Percentiles rank a stretch among this genome's conserved stretches.
phyloP scores from a whole-genome alignment of 2,797 vertebrate genomes.

The Pseudochirops cupreus region DNA sequence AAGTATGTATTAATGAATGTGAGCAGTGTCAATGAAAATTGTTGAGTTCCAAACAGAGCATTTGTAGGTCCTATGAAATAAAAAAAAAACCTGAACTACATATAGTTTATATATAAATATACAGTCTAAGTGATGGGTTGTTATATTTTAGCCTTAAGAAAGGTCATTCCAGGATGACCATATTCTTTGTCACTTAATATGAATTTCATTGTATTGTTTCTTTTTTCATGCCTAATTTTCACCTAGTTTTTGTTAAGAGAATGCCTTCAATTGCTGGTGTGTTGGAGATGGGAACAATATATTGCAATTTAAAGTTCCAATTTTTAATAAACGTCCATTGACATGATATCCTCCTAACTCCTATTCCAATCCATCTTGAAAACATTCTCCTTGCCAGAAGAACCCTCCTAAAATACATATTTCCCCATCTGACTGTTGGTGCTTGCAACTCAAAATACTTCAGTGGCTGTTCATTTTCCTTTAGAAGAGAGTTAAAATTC shows the following conservation, averaged over 20 bases:
- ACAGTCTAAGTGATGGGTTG: neutral
- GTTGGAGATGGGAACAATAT: neutral
- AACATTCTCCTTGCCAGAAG: neutral
- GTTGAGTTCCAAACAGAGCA: neutral
- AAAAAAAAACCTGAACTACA: neutral
- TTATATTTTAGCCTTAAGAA: neutral
- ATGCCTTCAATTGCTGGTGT: neutral
- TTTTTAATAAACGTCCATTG: neutral
- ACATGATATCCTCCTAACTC: neutral
- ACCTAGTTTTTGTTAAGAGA: neutral
- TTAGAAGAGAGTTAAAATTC: slow-evolving; percentile 24
- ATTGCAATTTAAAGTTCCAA: neutral
- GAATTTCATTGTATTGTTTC: neutral
- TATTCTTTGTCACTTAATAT: neutral
- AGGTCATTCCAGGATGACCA: neutral
- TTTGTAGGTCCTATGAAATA: neutral
- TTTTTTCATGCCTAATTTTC: neutral
- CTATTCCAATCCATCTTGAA: neutral
- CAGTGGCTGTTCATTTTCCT: neutral
- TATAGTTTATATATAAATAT: neutral
- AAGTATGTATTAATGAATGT: neutral
- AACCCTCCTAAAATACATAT: neutral
- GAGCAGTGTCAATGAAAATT: neutral
- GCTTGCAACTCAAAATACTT: neutral
- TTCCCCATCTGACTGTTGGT: neutral